Evolutionary conservation across 2,888 invertebrate species (phyloP).

Genomic region (Sphecodes monilicornis): DNA sequence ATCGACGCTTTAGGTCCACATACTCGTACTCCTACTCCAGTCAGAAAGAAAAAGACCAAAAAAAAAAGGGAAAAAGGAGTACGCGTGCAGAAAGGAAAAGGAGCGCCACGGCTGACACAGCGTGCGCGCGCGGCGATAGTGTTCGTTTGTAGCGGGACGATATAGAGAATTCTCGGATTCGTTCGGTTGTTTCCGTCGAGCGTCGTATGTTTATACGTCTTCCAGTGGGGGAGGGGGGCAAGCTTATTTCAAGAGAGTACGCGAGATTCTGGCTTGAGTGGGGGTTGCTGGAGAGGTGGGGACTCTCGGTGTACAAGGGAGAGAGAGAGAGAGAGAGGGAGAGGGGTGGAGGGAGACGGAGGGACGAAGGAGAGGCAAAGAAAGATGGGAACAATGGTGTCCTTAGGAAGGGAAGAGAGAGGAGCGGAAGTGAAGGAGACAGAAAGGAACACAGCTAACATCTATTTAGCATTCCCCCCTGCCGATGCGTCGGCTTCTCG

Average conservation of each 20-base stretch:
- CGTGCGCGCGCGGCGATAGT: conserved; percentile 62
- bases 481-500: conserved; percentile 83
- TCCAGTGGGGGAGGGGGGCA: conserved; percentile 49
- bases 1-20: conserved; percentile 67
- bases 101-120: conserved; percentile 41
- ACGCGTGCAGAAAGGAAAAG: conserved; percentile 34
- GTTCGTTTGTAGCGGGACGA: conserved; percentile 73
- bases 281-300: conserved; percentile 32
- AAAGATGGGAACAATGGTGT: conserved; percentile 17
- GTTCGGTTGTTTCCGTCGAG: conserved; percentile 64
- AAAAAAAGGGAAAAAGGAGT: neutral
- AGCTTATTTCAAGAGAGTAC: conserved; percentile 58
- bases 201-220: conserved; percentile 19
- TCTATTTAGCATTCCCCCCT: conserved; percentile 80
- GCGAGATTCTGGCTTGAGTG: neutral
- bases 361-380: conserved; percentile 34
- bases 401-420: conserved; percentile 37
- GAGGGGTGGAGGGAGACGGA: conserved; percentile 43
- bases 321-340: conserved; percentile 35
- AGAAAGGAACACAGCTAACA: conserved; percentile 61
- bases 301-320: neutral
- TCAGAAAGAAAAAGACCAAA: neutral
- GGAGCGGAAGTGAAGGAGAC: conserved; percentile 54
- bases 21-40: neutral
- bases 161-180: conserved; percentile 70